phyloP scores from a whole-genome alignment of 2,113 vertebrate genomes.

The Nettapus auritus region DNA sequence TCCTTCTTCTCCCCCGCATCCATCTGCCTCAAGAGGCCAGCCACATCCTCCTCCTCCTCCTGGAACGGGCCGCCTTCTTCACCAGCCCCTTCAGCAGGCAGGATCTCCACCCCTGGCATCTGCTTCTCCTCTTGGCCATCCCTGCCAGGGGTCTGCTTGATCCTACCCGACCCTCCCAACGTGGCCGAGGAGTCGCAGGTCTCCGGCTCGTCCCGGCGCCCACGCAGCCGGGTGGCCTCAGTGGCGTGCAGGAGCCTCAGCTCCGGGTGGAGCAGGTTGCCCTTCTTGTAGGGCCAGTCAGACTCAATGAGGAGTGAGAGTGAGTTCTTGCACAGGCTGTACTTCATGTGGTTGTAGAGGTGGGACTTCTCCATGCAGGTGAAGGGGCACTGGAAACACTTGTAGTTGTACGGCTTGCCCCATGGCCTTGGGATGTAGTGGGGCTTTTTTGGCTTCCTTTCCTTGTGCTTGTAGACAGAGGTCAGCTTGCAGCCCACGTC shows the following conservation, averaged over 20 bases:
- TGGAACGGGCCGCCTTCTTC: slow-evolving; percentile 66
- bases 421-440: slow-evolving; percentile 97
- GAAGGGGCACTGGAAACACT: slow-evolving; percentile 99
- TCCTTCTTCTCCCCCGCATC: slow-evolving; percentile 54
- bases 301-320: slow-evolving; percentile 94
- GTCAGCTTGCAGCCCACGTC: slow-evolving; percentile 84
- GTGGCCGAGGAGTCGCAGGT: neutral
- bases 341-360: slow-evolving; percentile 99
- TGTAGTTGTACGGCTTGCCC: slow-evolving; percentile 99
- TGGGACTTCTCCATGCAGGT: slow-evolving; percentile 99
- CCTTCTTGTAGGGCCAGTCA: slow-evolving; percentile 92
- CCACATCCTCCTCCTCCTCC: slow-evolving; percentile 70
- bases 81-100: slow-evolving; percentile 33
- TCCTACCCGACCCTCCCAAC: rapidly evolving
- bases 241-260: slow-evolving; percentile 81
- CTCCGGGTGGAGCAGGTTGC: slow-evolving; percentile 84
- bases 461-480: slow-evolving; percentile 87
- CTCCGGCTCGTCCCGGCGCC: slow-evolving; percentile 65
- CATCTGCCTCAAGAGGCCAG: slow-evolving; percentile 54
- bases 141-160: neutral
- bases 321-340: slow-evolving; percentile 98
- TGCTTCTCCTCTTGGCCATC: neutral
- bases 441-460: slow-evolving; percentile 96
- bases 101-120: neutral
- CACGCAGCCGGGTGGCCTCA: slow-evolving; percentile 14